These are phyloP conservation scores for Jordanella pulchra DNA, from an alignment of 2,797 vertebrate species.

Conservation along the genomic window DNA sequence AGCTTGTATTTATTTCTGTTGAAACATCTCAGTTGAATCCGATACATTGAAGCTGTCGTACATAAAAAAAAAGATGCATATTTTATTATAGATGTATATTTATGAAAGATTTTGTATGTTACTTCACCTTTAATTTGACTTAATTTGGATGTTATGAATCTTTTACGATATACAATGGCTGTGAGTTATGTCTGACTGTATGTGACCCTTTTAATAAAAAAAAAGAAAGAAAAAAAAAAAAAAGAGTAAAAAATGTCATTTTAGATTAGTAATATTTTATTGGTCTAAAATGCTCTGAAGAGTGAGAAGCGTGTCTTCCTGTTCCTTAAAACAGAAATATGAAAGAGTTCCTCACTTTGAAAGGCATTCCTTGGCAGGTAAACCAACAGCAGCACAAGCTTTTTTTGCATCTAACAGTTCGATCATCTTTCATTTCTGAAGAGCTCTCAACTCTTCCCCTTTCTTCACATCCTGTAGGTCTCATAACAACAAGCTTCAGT, in stretches of 20 bases:
- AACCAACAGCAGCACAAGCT: conserved; percentile 69
- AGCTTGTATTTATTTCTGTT: conserved; percentile 63
- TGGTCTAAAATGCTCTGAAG: conserved; percentile 26
- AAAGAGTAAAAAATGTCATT: conserved; percentile 50
- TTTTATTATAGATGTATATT: conserved; percentile 78
- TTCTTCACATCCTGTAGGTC: conserved; percentile 92
- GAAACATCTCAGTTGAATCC: conserved; percentile 23
- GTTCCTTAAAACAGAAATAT: conserved; percentile 18
- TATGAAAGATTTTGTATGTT: conserved; percentile 65
- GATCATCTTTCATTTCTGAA: conserved; percentile 62
- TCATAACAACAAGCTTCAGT: conserved; percentile 99
- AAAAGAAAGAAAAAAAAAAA: conserved; percentile 41
- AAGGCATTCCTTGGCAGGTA: conserved; percentile 65
- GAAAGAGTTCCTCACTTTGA: conserved; percentile 28
- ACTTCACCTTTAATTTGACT: conserved; percentile 33
- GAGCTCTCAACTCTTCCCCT: conserved; percentile 85
- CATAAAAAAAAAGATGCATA: conserved; percentile 64
- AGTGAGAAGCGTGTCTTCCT: conserved; percentile 9
- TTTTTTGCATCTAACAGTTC: conserved; percentile 56
- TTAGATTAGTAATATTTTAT: conserved; percentile 70
- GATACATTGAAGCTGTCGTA: conserved; percentile 38
- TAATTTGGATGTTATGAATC: conserved; percentile 46
- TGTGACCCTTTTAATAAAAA: conserved; percentile 59
- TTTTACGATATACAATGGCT: conserved; percentile 63
- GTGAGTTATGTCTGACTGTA: conserved; percentile 49